Base-by-base conservation (phyloP, 2,888 invertebrate species). In the Disparrhopalites patrizii region DNA sequence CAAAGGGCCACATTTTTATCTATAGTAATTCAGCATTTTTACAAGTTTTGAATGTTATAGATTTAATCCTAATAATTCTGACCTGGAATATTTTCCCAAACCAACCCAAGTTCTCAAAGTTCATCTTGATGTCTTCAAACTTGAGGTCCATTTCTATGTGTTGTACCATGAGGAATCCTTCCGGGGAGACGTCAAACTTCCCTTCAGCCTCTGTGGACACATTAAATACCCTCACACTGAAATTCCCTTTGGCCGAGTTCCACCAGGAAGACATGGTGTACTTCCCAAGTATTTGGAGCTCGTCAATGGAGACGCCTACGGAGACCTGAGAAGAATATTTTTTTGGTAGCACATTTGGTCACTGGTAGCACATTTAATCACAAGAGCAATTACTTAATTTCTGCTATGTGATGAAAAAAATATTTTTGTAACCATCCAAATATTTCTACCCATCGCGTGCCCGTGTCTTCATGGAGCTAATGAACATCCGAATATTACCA, bases 81-180 rank as follows among this genome's bases (percentile, higher is more conserved):
- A 76, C 76, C 77, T 82, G 81, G 65, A 86, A 82, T 63, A 86
- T 78, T 47, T 84, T 83, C 0, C 88, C 90, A 68, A 91, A 81
- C 72, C 91, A 85, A 4, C 91, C 89, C 0, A 92, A 83, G 77
- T 91, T 90, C 79, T 91, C 85, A 76, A 93, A 92, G 76, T 92
- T 87, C 81, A 92, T 86, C 8, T 85, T 82, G 75, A 93, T 90
- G 54, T 85, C 86, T 54, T 82, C 83, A 75, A 91, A 91, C 0
- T 84, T 84, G 33, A 92, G 84, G 76, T 93, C 91, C 82, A 92
- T 88, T 60, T 84, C 84, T 73, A 92, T 90, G 68, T 87, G 85
- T 76, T 90, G 87, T 0, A 91, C 88, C 75, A 86, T 85, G 2
- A 93, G 79, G 76, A 85, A 86, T 0, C 93, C 93, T 75, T 87